phyloP scores from a whole-genome alignment of 2,888 invertebrate genomes.

The Cetonia aurata region DNA sequence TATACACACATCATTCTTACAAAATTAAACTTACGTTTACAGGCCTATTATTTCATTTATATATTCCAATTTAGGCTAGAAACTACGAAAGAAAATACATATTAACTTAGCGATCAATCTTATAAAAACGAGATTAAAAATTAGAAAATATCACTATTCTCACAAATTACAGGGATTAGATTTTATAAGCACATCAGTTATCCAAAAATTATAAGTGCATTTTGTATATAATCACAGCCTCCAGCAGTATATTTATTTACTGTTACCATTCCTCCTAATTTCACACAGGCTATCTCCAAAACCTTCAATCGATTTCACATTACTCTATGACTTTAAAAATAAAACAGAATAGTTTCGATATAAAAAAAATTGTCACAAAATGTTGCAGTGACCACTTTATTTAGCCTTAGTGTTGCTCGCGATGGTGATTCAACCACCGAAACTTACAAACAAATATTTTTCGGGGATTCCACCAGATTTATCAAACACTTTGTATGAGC shows the following conservation, averaged over 20 bases:
- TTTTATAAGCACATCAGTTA: conserved; percentile 13
- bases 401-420: too few relatives aligned
- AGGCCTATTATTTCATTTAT: conserved; percentile 42
- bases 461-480: too few relatives aligned
- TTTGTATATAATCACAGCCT: conserved; percentile 27
- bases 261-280: too few relatives aligned
- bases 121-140: conserved; percentile 18
- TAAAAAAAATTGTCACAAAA: too few relatives aligned
- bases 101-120: conserved; percentile 18
- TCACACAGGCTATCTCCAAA: too few relatives aligned
- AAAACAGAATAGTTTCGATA: too few relatives aligned
- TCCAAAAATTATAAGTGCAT: conserved; percentile 1
- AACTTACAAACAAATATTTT: too few relatives aligned
- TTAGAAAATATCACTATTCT: neutral
- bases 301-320: too few relatives aligned
- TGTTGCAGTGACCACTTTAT: too few relatives aligned
- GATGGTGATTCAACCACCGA: too few relatives aligned
- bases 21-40: conserved; percentile 46
- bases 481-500: too few relatives aligned
- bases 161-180: conserved; percentile 1
- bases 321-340: too few relatives aligned
- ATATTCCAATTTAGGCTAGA: conserved; percentile 39
- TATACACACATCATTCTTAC: conserved; percentile 29
- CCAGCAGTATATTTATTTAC: conserved; percentile 2
- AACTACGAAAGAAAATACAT: conserved; percentile 35